Conservation (phyloP, 2,888 invertebrate genomes). For the Drosophila paranaensis region DNA sequence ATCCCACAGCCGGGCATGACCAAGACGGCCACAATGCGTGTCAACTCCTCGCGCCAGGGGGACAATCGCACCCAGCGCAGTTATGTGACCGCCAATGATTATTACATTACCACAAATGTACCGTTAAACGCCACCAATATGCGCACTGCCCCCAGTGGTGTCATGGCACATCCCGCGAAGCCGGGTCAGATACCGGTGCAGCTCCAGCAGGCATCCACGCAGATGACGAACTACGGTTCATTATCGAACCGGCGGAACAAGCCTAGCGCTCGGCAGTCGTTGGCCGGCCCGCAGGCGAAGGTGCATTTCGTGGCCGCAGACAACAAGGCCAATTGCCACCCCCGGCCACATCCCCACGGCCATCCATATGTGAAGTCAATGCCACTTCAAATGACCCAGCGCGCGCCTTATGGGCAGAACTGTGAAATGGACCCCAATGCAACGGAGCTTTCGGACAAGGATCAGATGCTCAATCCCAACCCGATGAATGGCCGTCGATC, state of each 20-base stretch:
- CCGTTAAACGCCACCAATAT: conserved; percentile 56
- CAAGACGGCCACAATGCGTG: conserved; percentile 57
- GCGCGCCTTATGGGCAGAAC: conserved; percentile 31
- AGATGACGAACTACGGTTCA: conserved; percentile 40
- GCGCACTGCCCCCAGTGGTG: conserved; percentile 26
- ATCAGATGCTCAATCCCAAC: conserved; percentile 24
- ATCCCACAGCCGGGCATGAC: conserved; percentile 45
- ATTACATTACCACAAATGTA: conserved; percentile 67
- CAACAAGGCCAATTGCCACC: conserved; percentile 20
- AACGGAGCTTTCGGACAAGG: conserved; percentile 53
- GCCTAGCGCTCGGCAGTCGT: conserved; percentile 44
- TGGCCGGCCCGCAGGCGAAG: conserved; percentile 33
- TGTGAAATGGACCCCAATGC: conserved; percentile 32
- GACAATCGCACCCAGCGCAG: conserved; percentile 66
- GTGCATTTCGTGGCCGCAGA: conserved; percentile 46
- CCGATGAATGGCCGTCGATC: conserved; percentile 24
- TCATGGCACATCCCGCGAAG: conserved; percentile 21
- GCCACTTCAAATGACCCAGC: conserved; percentile 42
- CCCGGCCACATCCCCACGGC: conserved; percentile 29
- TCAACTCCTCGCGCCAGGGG: conserved; percentile 40
- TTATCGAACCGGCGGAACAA: conserved; percentile 50
- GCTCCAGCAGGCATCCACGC: conserved; percentile 16
- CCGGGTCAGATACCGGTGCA: conserved; percentile 25
- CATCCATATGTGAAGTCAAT: conserved; percentile 32
- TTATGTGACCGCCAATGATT: conserved; percentile 67